These are phyloP conservation scores for Parotocinclus haroldoi DNA, from an alignment of 2,797 vertebrate species.

Conservation along the genomic window DNA sequence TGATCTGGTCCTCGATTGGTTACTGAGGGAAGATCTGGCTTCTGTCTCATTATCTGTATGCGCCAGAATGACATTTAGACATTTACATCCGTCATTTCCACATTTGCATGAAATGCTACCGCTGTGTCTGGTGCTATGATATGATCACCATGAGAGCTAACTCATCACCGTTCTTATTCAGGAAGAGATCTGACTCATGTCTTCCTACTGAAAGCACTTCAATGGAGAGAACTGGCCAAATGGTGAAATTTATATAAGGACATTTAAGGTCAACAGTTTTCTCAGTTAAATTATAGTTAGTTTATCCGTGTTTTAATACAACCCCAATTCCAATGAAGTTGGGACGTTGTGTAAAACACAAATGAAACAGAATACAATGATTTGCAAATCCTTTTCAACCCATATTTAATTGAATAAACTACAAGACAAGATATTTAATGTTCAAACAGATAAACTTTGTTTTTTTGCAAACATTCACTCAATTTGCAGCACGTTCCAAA, in stretches of 20 bases:
- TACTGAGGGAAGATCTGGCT: constrained; percentile 17
- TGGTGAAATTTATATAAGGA: background rate
- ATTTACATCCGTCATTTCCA: constrained; percentile 16
- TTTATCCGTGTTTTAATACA: too few species aligned
- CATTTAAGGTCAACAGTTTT: background rate
- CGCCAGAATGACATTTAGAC: constrained; percentile 25
- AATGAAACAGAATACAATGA: too few species aligned
- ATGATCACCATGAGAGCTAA: constrained; percentile 6
- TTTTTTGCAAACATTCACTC: too few species aligned
- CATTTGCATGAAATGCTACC: constrained; percentile 18
- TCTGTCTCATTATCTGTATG: constrained; percentile 28
- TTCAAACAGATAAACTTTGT: too few species aligned
- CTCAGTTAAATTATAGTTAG: too few species aligned
- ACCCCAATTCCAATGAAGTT: too few species aligned
- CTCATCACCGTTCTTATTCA: constrained; percentile 16
- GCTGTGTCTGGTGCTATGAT: constrained; percentile 23
- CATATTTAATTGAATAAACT: too few species aligned
- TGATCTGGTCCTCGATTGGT: constrained; percentile 27
- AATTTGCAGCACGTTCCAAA: too few species aligned
- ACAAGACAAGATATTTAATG: too few species aligned
- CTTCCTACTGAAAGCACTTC: background rate
- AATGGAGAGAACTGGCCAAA: constrained; percentile 4
- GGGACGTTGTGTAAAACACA: too few species aligned
- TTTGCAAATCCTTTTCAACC: too few species aligned
- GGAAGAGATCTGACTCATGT: constrained; percentile 27